These are phyloP conservation scores for Gnatocerus cornutus DNA, from an alignment of 2,888 invertebrate species.

Conservation along the genomic window DNA sequence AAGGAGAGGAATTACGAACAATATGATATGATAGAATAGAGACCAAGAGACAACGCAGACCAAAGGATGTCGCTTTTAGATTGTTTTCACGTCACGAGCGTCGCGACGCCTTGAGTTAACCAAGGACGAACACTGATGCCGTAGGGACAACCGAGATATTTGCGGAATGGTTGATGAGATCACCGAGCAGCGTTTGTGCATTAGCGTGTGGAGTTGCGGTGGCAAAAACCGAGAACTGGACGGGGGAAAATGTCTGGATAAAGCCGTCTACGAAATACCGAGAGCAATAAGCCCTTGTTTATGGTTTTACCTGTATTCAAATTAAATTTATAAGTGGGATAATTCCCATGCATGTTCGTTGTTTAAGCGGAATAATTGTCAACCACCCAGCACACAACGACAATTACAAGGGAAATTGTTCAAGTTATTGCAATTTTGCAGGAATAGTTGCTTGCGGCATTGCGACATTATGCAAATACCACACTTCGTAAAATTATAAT, in stretches of 20 bases:
- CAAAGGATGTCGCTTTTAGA: background rate
- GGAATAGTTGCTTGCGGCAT: constrained; percentile 39
- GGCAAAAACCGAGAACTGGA: constrained; percentile 52
- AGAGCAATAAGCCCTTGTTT: constrained; percentile 46
- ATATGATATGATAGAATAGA: constrained; percentile 16
- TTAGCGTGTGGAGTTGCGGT: constrained; percentile 49
- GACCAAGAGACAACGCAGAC: constrained; percentile 3
- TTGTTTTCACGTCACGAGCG: constrained; percentile 23
- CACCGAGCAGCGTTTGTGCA: constrained; percentile 50
- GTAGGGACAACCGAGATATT: constrained; percentile 21
- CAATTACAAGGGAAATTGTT: constrained; percentile 47
- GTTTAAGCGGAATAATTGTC: constrained; percentile 53
- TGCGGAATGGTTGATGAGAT: constrained; percentile 35
- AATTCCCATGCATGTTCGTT: constrained; percentile 52
- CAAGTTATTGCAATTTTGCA: constrained; percentile 44
- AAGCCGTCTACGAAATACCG: constrained; percentile 51
- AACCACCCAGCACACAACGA: constrained; percentile 43
- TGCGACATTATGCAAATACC: constrained; percentile 41
- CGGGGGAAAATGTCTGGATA: constrained; percentile 50
- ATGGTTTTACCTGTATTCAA: constrained; percentile 50
- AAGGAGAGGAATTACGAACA: constrained; percentile 28
- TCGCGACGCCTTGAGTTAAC: constrained; percentile 17
- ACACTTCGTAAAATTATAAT: constrained; percentile 29
- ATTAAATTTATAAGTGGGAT: constrained; percentile 54
- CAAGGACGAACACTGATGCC: constrained; percentile 19